Evolutionary conservation across 2,797 vertebrate genomes (phyloP).

Genomic region (Sphenopsis melanotis): DNA sequence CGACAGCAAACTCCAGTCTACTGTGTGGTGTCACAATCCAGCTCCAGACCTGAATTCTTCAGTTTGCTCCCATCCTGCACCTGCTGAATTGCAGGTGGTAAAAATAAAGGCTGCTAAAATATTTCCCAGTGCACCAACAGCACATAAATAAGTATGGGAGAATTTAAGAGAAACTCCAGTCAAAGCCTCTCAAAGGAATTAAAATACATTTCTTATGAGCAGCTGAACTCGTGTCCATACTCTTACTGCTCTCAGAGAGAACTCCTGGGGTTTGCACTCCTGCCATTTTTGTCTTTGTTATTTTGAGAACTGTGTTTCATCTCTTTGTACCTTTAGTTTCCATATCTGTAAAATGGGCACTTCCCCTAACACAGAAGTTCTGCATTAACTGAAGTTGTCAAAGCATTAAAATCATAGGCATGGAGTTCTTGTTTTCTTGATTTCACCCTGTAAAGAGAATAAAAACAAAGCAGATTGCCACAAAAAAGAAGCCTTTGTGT

Average conservation of each 20-base stretch:
- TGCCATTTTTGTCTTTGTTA: not conserved
- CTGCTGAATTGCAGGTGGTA: not conserved
- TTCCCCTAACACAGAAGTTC: not conserved
- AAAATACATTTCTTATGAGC: not conserved
- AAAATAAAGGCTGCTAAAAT: not conserved
- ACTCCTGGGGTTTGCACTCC: not conserved
- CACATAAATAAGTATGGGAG: not conserved
- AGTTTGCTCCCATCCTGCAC: not conserved
- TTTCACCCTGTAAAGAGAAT: not conserved
- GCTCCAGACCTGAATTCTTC: not conserved
- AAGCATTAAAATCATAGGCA: not conserved
- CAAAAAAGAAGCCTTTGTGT: slow-evolving; percentile 15
- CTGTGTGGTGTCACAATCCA: not conserved
- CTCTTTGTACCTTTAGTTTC: not conserved
- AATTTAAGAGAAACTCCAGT: not conserved
- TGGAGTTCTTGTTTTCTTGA: not conserved
- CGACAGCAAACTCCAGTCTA: fast-evolving
- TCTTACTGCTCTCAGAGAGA: not conserved
- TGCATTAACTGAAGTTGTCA: not conserved
- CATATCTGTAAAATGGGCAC: not conserved
- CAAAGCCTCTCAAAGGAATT: not conserved
- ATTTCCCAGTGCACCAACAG: not conserved
- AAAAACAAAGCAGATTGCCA: not conserved
- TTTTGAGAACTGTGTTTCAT: not conserved
- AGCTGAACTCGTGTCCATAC: not conserved